Base-by-base conservation (phyloP, 1,140 invertebrate genomes). In the Schmidtea mediterranea region DNA sequence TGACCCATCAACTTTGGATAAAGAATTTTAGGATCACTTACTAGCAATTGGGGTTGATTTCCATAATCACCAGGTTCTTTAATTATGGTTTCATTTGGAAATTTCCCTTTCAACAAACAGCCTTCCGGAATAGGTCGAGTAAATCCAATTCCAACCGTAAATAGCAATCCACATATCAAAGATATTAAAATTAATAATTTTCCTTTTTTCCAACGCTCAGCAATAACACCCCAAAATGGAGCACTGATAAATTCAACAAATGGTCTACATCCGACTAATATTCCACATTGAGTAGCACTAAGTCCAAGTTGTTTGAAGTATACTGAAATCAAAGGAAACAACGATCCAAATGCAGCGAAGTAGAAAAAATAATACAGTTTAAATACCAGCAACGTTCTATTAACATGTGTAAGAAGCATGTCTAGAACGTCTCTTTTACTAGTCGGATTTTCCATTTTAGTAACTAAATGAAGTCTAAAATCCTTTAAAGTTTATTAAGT, bases 291-390 rank as follows among this genome's bases (percentile, higher is more conserved):
- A 3, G 76, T 77, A 0, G 86, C 78, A 65, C 89, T 90, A 82
- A 95, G 89, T 6, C 84, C 89, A 75, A 94, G 78, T 67, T 92
- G 84, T 55, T 76, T 95, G 70, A 97, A 97, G 66, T 94, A 97
- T 18, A 97, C 82, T 18, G 83, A 89, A 77, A 97, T 82, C 22
- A 97, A 67, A 0, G 90, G 90, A 60, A 95, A 95, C 0, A 98
- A 71, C 0, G 84, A 92, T 5, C 90, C 90, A 58, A 97, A 98
- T 1, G 90, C 89, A 1, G 89, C 86, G 61, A 94, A 98, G 67
- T 95, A 97, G 72, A 94, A 95, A 65, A 97, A 94, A 63, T 97
- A 98, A 64, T 97, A 98, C 1, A 80, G 78, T 63, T 90, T 90
- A 46, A 86, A 82, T 2, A 82, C 78, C 47, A 90, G 71, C 40